Conservation (phyloP, 2,113 vertebrate species). For the Grallaria varia region DNA sequence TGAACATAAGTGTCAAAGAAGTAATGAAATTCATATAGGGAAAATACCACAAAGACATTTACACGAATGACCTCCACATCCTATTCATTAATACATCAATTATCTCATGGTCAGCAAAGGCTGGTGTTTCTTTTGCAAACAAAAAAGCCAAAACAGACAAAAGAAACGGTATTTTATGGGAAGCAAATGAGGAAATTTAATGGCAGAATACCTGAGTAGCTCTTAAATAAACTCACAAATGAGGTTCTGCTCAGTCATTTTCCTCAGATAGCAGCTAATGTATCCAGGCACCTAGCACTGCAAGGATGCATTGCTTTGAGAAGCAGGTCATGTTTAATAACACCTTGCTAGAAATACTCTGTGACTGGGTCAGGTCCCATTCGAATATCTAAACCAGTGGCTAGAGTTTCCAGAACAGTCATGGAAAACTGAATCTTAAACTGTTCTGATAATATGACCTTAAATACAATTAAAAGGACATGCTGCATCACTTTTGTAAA, state of each 20-base stretch:
- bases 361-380: conserved; percentile 3
- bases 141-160: not conserved
- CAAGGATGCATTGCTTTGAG: not conserved
- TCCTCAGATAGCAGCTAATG: not conserved
- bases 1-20: not conserved
- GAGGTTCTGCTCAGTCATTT: not conserved
- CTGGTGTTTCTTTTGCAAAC: not conserved
- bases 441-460: not conserved
- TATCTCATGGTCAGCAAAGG: not conserved
- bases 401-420: not conserved
- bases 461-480: not conserved
- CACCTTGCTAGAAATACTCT: conserved; percentile 18
- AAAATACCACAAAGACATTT: not conserved
- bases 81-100: not conserved
- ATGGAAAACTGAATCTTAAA: not conserved
- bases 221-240: conserved; percentile 1
- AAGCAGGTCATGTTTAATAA: conserved; percentile 54
- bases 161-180: not conserved
- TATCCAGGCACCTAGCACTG: not conserved
- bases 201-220: not conserved
- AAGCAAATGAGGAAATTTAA: not conserved
- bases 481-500: not conserved
- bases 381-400: not conserved
- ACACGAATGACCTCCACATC: not conserved
- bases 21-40: not conserved